Evolutionary conservation across 2,888 invertebrate species (phyloP).

Genomic region (Cheilosia pagana): DNA sequence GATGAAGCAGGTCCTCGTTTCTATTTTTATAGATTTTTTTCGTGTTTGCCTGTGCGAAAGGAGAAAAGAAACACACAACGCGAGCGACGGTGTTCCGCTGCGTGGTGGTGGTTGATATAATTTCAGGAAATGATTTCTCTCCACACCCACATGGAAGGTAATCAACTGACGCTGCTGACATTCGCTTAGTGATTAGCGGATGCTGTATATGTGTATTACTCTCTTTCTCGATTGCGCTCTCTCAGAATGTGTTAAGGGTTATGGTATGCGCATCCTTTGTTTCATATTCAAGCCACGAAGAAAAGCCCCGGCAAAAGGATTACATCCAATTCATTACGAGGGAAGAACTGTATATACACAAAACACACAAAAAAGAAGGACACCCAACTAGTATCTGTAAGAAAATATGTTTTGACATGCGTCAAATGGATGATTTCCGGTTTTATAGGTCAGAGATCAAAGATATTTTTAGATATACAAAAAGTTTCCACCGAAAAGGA

Average conservation of each 20-base stretch:
- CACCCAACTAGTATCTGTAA: conserved; percentile 38
- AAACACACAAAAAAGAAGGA: conserved; percentile 33
- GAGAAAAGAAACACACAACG: conserved; percentile 8
- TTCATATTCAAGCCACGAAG: conserved; percentile 43
- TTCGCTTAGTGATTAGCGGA: conserved; percentile 67
- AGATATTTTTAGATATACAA: conserved; percentile 50
- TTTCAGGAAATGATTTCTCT: conserved; percentile 68
- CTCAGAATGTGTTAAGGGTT: conserved; percentile 5
- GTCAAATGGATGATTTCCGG: conserved; percentile 62
- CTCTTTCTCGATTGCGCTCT: conserved; percentile 38
- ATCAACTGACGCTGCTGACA: conserved; percentile 62
- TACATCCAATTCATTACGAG: conserved; percentile 63
- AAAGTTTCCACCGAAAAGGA: conserved; percentile 14
- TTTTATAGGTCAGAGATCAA: conserved; percentile 71
- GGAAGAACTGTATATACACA: neutral
- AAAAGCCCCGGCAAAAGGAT: conserved; percentile 58
- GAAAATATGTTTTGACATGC: conserved; percentile 72
- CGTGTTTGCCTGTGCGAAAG: neutral
- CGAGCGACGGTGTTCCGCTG: neutral
- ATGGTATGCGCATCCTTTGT: conserved; percentile 65
- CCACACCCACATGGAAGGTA: conserved; percentile 65
- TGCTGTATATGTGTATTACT: conserved; percentile 32
- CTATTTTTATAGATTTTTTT: conserved; percentile 28
- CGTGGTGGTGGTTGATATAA: conserved; percentile 47
- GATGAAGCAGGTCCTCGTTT: conserved; percentile 52